Base-by-base conservation (phyloP, 2,113 vertebrate species). In the Anguilla rostrata region DNA sequence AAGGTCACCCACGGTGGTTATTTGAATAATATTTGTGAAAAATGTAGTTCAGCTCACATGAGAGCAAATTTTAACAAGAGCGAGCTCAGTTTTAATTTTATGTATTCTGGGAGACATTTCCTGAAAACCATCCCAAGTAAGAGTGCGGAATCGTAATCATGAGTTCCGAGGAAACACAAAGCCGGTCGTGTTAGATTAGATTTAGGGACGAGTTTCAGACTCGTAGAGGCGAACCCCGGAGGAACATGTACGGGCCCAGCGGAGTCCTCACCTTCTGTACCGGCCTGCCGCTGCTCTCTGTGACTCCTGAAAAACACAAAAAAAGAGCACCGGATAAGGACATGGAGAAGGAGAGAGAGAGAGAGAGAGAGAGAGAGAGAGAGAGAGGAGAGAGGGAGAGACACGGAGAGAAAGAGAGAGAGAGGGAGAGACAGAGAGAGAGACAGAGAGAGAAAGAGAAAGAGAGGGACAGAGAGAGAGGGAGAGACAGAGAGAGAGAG, bases 211-310 rank as follows among this genome's bases (percentile, higher is more conserved):
- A 3, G 56, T 60, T 60, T 20, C 56, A 71, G 20, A 4, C 26
- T 22, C 26, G 26, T n/a, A 71, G n/a, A 22, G 20, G 7, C 7
- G 4, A 71, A 71, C 63, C 22, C 9, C n/a, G 63, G 22, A 8
- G 26, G 26, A n/a, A n/a, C 9, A n/a, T 71, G 26, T 16, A 60
- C 8, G 20, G 18, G 22, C 22, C 60, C 22, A 26, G 60, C 49
- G 57, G 2, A 7, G 78, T 46, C 86, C 96, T 96, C 95, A 99
- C 98, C 98, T 97, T 94, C 97, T 98, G 87, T 96, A 96, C 90
- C 95, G 96, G 91, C 95, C 94, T 90, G 94, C 94, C 89, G 94
- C 94, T 85, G 96, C 93, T 93, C 96, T 97, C 79, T 96, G 94
- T 18, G 96, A 94, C 0, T 98, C 98, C 98, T 99, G 89, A 83